Evolutionary conservation across 1,140 invertebrate genomes (phyloP).

Genomic region (Oreohelix idahoensis): DNA sequence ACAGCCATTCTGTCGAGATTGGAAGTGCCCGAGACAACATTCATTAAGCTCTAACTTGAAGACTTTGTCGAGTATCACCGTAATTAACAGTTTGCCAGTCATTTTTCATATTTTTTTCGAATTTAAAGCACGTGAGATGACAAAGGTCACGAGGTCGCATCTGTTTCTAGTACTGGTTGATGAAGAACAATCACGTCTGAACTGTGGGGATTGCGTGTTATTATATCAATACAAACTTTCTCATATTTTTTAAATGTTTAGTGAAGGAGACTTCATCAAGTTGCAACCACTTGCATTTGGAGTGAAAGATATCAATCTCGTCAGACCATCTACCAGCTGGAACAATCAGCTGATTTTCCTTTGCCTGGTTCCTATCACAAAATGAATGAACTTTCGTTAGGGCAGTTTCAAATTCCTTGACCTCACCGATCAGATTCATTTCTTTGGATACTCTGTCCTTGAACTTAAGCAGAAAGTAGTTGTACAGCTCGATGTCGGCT

Average conservation of each 20-base stretch:
- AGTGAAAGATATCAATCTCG: background rate
- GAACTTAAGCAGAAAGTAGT: slow-evolving; percentile 12
- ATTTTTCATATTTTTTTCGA: too few species aligned
- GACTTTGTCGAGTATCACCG: too few species aligned
- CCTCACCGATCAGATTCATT: background rate
- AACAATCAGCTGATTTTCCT: background rate
- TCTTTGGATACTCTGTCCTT: slow-evolving; percentile 13
- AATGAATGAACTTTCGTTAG: slow-evolving; percentile 3
- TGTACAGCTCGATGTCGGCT: slow-evolving; percentile 24
- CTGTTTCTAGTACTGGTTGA: too few species aligned
- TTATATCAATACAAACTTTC: background rate
- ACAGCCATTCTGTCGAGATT: too few species aligned
- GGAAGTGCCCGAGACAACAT: too few species aligned
- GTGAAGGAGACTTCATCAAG: slow-evolving; percentile 23
- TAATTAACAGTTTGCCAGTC: too few species aligned
- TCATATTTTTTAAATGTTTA: slow-evolving; percentile 14
- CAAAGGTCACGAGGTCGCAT: too few species aligned
- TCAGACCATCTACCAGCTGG: slow-evolving; percentile 24
- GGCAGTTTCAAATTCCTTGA: slow-evolving; percentile 21
- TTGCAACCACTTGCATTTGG: slow-evolving; percentile 34
- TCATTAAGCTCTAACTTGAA: too few species aligned
- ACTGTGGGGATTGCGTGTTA: too few species aligned
- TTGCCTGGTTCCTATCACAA: background rate
- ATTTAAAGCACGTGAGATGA: too few species aligned
- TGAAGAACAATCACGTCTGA: too few species aligned